Evolutionary conservation across 2,888 invertebrate species (phyloP).

Genomic region (Leucoma salicis): DNA sequence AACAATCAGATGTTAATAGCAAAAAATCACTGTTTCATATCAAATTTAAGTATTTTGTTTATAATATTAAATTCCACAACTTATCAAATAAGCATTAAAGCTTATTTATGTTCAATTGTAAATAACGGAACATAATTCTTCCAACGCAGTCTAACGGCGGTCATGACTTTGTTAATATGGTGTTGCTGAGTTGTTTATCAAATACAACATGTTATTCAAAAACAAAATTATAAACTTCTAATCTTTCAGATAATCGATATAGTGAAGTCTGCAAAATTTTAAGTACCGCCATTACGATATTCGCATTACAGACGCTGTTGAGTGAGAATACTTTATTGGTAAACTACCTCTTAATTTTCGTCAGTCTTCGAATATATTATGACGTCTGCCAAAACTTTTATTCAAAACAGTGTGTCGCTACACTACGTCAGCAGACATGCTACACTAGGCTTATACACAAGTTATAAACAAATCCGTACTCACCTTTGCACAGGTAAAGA

Average conservation of each 20-base stretch:
- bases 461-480: conserved; percentile 1
- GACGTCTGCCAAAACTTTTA: not conserved
- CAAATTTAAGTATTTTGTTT: conserved; percentile 1
- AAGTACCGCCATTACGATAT: conserved; percentile 24
- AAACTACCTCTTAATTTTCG: not conserved
- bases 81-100: conserved; percentile 1
- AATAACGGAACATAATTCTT: conserved; percentile 22
- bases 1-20: not conserved
- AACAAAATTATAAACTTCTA: conserved; percentile 32
- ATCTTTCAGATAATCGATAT: conserved; percentile 22
- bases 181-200: not conserved
- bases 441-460: conserved; percentile 7
- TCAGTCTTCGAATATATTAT: not conserved
- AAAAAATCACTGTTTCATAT: not conserved
- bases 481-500: not conserved
- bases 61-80: conserved; percentile 4
- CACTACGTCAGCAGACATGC: conserved; percentile 1
- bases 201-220: conserved; percentile 15
- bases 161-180: conserved; percentile 38
- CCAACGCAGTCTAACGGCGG: conserved; percentile 28
- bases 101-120: conserved; percentile 9
- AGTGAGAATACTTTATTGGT: too few relatives aligned
- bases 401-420: not conserved
- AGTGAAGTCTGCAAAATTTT: conserved; percentile 26
- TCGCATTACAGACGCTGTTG: too few relatives aligned